phyloP scores from a whole-genome alignment of 2,888 invertebrate genomes.

The Polia nebulosa region DNA sequence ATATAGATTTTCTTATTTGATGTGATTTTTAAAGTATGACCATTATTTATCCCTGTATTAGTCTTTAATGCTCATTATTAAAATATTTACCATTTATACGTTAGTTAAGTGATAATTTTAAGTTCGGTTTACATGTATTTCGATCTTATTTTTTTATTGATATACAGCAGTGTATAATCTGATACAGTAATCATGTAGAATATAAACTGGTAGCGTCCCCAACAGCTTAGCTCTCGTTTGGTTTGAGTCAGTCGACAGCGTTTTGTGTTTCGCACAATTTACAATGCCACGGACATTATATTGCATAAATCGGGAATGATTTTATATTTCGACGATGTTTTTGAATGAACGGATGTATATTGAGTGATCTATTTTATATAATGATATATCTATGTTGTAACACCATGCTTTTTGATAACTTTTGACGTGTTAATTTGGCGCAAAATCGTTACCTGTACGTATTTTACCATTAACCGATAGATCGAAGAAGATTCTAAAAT shows the following conservation, averaged over 20 bases:
- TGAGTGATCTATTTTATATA: slow-evolving; percentile 74
- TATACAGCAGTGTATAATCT: slow-evolving; percentile 75
- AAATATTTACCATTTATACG: slow-evolving; percentile 88
- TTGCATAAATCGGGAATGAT: slow-evolving; percentile 57
- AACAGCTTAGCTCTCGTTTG: slow-evolving; percentile 79
- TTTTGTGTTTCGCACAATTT: slow-evolving; percentile 86
- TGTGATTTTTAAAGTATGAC: slow-evolving; percentile 86
- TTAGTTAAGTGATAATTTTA: slow-evolving; percentile 85
- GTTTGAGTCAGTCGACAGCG: slow-evolving; percentile 69
- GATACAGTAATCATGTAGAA: slow-evolving; percentile 78
- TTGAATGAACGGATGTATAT: slow-evolving; percentile 73
- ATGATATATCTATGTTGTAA: slow-evolving; percentile 72
- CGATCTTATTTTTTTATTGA: slow-evolving; percentile 77
- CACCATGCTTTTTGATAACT: slow-evolving; percentile 79
- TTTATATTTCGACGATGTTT: slow-evolving; percentile 71
- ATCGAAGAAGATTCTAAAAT: slow-evolving; percentile 72
- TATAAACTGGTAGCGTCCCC: slow-evolving; percentile 73
- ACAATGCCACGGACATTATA: slow-evolving; percentile 67
- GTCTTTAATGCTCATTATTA: slow-evolving; percentile 89
- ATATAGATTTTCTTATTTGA: slow-evolving; percentile 78
- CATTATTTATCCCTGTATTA: slow-evolving; percentile 88
- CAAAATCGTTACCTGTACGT: slow-evolving; percentile 80
- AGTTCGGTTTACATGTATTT: slow-evolving; percentile 81
- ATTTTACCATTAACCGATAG: slow-evolving; percentile 73
- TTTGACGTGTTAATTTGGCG: slow-evolving; percentile 80